Evolutionary conservation across 2,113 vertebrate species (phyloP), one percentile per base, ranked within the genome.

Genomic region (Apaloderma vittatum): DNA sequence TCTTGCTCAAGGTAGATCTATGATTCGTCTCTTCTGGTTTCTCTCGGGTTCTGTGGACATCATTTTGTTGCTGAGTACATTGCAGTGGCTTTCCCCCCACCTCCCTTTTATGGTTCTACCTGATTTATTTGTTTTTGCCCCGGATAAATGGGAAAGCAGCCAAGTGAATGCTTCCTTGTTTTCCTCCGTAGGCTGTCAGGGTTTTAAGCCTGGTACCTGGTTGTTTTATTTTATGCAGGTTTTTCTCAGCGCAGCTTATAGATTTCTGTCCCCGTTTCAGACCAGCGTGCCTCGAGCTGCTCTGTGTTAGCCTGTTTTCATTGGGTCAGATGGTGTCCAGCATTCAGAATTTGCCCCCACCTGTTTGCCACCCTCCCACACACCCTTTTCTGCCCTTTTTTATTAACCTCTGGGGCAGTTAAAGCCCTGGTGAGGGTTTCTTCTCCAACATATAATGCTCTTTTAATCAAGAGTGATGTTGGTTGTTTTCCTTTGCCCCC

Each of bases 101-200:
- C 7, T 20, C 12, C 23, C 9, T 48, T 90, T 90, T 58, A 57
- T 88, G 74, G 12, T 55, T 57, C 74, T 75, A 49, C 58, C 86
- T 82, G 91, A 68, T 84, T 93, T 91, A 85, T 92, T 92, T 93
- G 81, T 90, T 81, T 90, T 88, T 94, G 92, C 71, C 86, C 88
- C 2, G 17, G 88, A 88, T 76, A 82, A 86, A 73, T 40, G 82
- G 94, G 71, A 92, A 46, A 23, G 82, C 74, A 88, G 92, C 92
- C 90, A 92, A 86, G 86, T 6, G 21, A 94, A 46, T 30, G 63
- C 54, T 87, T 75, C 78, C 70, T 43, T 36, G 37, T 68, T 92
- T 76, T 32, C 45, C 54, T 82, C 77, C 0, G 0, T 65, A 88
- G 62, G 55, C 74, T 72, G 49, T 48, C 90, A 68, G 77, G 70